Percentiles rank a stretch among this genome's conserved stretches.
Conservation (phyloP, 2,797 vertebrate genomes). For the Fistularia commersonii region DNA sequence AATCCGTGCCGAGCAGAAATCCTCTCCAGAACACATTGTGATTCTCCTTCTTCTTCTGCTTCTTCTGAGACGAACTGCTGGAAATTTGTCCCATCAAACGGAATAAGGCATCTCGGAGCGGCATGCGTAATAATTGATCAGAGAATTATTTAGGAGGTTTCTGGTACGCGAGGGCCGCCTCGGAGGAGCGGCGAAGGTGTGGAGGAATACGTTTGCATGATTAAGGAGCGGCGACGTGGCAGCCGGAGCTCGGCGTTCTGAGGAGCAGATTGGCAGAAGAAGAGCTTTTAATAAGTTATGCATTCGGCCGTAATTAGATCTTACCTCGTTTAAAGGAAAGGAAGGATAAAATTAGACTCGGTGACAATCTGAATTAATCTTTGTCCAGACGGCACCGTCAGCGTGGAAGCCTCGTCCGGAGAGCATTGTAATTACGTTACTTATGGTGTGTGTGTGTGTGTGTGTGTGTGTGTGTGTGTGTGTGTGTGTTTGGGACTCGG, state of each 20-base stretch:
- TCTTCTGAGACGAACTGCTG: conserved; percentile 16
- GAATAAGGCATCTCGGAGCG: conserved; percentile 49
- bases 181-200: conserved; percentile 9
- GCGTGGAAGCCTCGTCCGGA: conserved; percentile 53
- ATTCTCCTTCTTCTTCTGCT: conserved; percentile 24
- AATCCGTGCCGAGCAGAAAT: conserved; percentile 11
- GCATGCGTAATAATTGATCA: conserved; percentile 62
- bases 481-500: no score
- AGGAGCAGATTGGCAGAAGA: conserved; percentile 71
- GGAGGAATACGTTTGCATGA: conserved; percentile 72
- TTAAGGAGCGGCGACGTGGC: conserved; percentile 61
- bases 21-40: conserved; percentile 36
- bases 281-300: conserved; percentile 77
- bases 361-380: conserved; percentile 75
- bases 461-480: no score
- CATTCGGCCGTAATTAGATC: conserved; percentile 77
- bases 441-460: conserved; percentile 8
- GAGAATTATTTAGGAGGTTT: conserved; percentile 59
- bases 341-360: conserved; percentile 65
- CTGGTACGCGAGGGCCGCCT: conserved; percentile 18
- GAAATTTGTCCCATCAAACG: conserved; percentile 50
- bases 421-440: conserved; percentile 61
- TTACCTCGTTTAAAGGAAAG: conserved; percentile 72
- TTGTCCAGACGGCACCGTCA: conserved; percentile 57
- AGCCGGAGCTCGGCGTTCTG: conserved; percentile 54